Base-by-base conservation (phyloP, 1,140 invertebrate species). In the Melitaea cinxia region DNA sequence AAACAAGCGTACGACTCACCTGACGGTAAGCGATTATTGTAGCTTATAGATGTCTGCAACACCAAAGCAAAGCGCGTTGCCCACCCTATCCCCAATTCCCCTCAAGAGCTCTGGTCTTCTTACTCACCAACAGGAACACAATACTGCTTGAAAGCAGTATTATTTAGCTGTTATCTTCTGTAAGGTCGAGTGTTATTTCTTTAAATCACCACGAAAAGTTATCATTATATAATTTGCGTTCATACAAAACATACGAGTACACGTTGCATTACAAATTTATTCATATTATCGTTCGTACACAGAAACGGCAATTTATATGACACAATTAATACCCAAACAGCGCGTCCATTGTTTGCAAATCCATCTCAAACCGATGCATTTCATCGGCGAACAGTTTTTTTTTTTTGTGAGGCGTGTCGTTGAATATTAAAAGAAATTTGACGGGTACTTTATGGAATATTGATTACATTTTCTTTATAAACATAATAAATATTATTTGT, bases 271-370 rank as follows among this genome's bases (percentile, higher is more conserved):
- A 39, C 3, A 47, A n/a, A 47, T 47, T 21, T 57, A 47, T 57
- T 12, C 55, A 12, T 30, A 37, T 37, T 47, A 47, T 47, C 53
- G 49, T 61, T 53, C 45, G 54, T 53, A 37, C 50, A 61, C 52
- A 61, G 24, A 52, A 61, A 52, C 53, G 59, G 33, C 33, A 61
- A 61, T 61, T 45, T 61, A 61, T 61, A 39, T 19, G 33, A 52
- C 12, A 39, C 49, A 61, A 61, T 61, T 61, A 61, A 39, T 28
- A 61, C n/a, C 58, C 58, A 61, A 52, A 52, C 47, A 15, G 47
- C 58, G 58, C 52, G 14, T 39, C 55, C 60, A 68, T 68, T 68
- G 66, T 68, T 62, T 63, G 66, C 66, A 63, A 68, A 68, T 68
- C 39, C 28, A 6, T 19, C 55, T 39, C 23, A 47, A 57, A 45